Evolutionary conservation across 2,888 invertebrate genomes (phyloP).

Genomic region (Orchestes rusci): DNA sequence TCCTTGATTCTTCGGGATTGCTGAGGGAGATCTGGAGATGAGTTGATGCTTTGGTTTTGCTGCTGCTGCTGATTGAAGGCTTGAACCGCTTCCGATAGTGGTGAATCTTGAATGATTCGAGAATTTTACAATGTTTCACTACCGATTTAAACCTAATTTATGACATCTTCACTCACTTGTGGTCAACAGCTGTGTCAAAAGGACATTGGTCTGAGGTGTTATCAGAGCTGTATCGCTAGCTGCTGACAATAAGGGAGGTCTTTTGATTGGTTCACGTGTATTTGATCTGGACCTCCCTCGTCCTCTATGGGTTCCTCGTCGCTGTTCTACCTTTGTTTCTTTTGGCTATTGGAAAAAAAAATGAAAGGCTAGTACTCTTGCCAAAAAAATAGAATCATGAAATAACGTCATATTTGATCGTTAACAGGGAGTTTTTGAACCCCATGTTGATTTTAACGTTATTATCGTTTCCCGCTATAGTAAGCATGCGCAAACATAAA

Average conservation of each 20-base stretch:
- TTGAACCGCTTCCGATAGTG: conserved; percentile 15
- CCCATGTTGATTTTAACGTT: no score
- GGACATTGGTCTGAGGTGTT: conserved; percentile 54
- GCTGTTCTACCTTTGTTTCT: conserved; percentile 22
- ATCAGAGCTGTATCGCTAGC: conserved; percentile 69
- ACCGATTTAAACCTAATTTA: no score
- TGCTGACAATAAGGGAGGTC: conserved; percentile 62
- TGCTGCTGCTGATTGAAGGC: no score
- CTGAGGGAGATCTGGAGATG: conserved; percentile 9
- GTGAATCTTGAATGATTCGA: conserved; percentile 18
- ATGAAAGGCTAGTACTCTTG: no score
- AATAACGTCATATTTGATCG: no score
- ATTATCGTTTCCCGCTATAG: no score
- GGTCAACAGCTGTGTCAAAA: conserved; percentile 74
- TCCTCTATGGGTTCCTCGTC: conserved; percentile 36
- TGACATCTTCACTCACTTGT: conserved; percentile 53
- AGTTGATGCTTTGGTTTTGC: conserved; percentile 11
- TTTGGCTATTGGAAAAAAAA: conserved; percentile 5
- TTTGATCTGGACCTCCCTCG: conserved; percentile 49
- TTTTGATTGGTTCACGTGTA: conserved; percentile 46
- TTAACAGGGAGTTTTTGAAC: no score
- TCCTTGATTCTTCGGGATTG: conserved; percentile 32
- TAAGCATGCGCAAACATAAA: no score
- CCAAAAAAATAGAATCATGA: no score
- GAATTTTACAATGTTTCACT: no score